Base-by-base conservation (phyloP, 2,888 invertebrate genomes). In the Serrognathus titanus region DNA sequence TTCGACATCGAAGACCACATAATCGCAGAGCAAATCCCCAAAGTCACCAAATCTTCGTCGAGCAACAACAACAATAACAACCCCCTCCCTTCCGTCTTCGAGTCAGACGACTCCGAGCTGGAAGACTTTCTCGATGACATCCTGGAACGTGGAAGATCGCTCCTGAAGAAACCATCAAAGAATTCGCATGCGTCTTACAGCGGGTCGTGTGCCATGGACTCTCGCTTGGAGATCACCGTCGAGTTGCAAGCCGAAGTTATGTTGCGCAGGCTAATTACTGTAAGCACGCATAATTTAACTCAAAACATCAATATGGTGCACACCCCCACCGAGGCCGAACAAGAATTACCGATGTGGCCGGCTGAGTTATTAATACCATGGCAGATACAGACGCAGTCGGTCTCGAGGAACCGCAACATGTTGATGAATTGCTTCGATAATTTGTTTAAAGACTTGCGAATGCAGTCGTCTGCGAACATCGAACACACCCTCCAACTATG, bases 401-500 rank as follows among this genome's bases (percentile, higher is more conserved):
- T 74, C 3, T 56, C 68, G 37, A 75, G 76, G 53, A 82, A 81
- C 10, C 78, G 78, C 48, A 76, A 82, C 52, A 89, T 89, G 86
- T 76, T 90, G 59, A 85, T 85, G 37, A 79, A 81, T 61, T 88
- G 88, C 61, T 90, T 89, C 66, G 85, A 88, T 68, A 81, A 81
- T 62, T 80, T 90, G 66, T 87, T 89, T 70, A 81, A 83, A n/a
- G 84, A 86, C 64, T 75, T 87, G 48, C 84, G 85, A 66, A 70
- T 82, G 83, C 84, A 86, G 75, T 85, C 87, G 50, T 86, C 89
- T 72, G 83, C 87, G 13, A 88, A 89, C 72, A 82, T 94, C 72
- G 94, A 94, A 77, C 86, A 91, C 71, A 87, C 92, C 48, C 80
- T 94, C 38, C 90, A 92, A 63, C 80, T 94, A 64, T 95, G 94